These are phyloP conservation scores for Sphaerophoria rueppellii DNA, from an alignment of 2,888 invertebrate species.

Conservation along the genomic window DNA sequence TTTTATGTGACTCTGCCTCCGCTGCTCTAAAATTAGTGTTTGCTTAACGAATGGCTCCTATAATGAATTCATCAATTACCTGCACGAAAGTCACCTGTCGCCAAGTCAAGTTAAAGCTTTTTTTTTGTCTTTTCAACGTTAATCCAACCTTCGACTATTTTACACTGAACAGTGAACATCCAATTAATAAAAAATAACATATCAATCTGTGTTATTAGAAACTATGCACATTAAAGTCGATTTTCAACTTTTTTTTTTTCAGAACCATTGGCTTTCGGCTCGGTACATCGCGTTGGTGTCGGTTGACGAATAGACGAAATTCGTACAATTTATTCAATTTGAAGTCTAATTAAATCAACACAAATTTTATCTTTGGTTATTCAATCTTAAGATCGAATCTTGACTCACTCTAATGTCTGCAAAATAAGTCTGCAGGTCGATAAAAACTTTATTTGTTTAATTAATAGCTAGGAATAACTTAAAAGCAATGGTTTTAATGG, in stretches of 20 bases:
- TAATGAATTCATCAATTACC: conserved; percentile 75
- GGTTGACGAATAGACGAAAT: neutral
- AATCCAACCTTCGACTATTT: conserved; percentile 3
- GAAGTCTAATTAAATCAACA: conserved; percentile 48
- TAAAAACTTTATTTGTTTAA: conserved; percentile 10
- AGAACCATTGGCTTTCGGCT: neutral
- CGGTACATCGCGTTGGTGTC: neutral
- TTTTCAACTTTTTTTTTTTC: conserved; percentile 41
- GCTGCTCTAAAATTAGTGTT: conserved; percentile 60
- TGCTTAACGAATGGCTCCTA: conserved; percentile 61
- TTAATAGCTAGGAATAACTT: conserved; percentile 3
- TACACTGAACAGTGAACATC: conserved; percentile 17
- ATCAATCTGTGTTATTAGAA: conserved; percentile 8
- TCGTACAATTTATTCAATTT: conserved; percentile 17
- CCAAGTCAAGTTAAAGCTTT: conserved; percentile 35
- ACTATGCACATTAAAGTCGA: conserved; percentile 8
- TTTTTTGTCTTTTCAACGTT: neutral
- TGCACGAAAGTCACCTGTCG: conserved; percentile 73
- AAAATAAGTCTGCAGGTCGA: conserved; percentile 42
- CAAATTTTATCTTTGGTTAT: conserved; percentile 52
- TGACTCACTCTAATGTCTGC: conserved; percentile 36
- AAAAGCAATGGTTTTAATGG: neutral
- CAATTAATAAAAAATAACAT: conserved; percentile 24
- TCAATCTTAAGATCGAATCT: conserved; percentile 50
- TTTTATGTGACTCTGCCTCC: conserved; percentile 10